Percentiles rank a stretch among this genome's conserved stretches.
Evolutionary conservation across 1,140 invertebrate species (phyloP).

Genomic region (Drosophila murphyi): DNA sequence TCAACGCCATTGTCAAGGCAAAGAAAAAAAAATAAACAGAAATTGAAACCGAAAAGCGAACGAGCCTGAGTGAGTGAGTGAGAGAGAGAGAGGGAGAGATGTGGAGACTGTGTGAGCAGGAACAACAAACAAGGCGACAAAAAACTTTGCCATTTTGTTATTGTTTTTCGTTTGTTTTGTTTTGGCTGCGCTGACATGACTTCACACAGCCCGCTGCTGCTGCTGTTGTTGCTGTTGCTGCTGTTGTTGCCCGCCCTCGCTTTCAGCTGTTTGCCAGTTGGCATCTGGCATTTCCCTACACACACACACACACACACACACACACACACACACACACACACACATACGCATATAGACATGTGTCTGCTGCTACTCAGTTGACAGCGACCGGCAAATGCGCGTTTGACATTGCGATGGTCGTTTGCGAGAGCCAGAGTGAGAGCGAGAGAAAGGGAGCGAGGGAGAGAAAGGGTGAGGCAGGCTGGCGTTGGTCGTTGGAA

Average conservation of each 20-base stretch:
- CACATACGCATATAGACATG: conserved; percentile 8
- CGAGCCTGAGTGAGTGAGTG: not conserved
- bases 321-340: conserved; percentile 29
- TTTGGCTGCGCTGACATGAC: conserved; percentile 38
- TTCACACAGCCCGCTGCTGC: not conserved
- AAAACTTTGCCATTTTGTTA: conserved; percentile 43
- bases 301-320: conserved; percentile 1
- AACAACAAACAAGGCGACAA: conserved; percentile 43
- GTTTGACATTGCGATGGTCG: conserved; percentile 57
- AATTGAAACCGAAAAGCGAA: conserved; percentile 25
- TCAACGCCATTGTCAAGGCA: conserved; percentile 76
- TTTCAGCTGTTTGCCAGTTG: conserved; percentile 31
- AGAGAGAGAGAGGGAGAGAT: not conserved
- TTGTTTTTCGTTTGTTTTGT: conserved; percentile 41
- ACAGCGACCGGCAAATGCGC: conserved; percentile 53
- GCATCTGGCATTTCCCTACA: conserved; percentile 35
- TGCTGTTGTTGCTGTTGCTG: conserved; percentile 15
- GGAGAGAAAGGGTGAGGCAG: conserved; percentile 35
- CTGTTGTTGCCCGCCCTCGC: conserved; percentile 17
- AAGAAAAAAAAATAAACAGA: conserved; percentile 38
- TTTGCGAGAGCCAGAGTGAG: not conserved
- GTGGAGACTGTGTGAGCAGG: not conserved
- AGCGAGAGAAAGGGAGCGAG: conserved; percentile 5
- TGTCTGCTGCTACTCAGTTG: conserved; percentile 6
- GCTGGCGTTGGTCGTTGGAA: conserved; percentile 38